Evolutionary conservation across 2,888 invertebrate species (phyloP).

Genomic region (Zhuqinia jingwanae): DNA sequence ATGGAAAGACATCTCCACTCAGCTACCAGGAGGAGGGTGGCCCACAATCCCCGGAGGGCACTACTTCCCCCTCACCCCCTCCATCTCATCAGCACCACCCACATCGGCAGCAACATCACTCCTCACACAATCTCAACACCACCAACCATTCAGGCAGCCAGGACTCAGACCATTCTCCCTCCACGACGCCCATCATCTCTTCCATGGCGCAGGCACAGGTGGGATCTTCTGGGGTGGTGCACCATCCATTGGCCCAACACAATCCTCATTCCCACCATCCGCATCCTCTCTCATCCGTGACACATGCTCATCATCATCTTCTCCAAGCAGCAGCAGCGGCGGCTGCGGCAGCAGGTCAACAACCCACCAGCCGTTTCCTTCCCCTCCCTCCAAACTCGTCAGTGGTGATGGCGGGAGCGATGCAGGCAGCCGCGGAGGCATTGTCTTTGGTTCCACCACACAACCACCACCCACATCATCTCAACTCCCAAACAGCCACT

Average conservation of each 20-base stretch:
- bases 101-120: conserved; percentile 85
- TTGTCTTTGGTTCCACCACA: conserved; percentile 68
- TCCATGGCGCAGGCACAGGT: conserved; percentile 2
- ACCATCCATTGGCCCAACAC: conserved; percentile 76
- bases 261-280: conserved; percentile 81
- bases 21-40: conserved; percentile 76
- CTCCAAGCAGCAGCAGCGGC: conserved; percentile 67
- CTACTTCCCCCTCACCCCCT: conserved; percentile 83
- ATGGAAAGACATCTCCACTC: conserved; percentile 79
- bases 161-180: conserved; percentile 69
- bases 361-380: conserved; percentile 69
- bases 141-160: conserved; percentile 36
- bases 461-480: conserved; percentile 49
- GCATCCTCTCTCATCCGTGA: conserved; percentile 79
- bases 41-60: conserved; percentile 80
- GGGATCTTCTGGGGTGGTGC: conserved; percentile 61
- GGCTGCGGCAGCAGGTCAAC: conserved; percentile 65
- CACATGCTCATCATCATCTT: conserved; percentile 66
- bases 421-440: conserved; percentile 69
- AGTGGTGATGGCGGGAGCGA: conserved; percentile 68
- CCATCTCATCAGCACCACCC: conserved; percentile 83
- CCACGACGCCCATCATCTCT: conserved; percentile 69
- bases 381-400: conserved; percentile 70
- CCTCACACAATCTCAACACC: conserved; percentile 82
- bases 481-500: conserved; percentile 67